phyloP scores from a whole-genome alignment of 2,797 vertebrate genomes.

The Sebastes iracundus region DNA sequence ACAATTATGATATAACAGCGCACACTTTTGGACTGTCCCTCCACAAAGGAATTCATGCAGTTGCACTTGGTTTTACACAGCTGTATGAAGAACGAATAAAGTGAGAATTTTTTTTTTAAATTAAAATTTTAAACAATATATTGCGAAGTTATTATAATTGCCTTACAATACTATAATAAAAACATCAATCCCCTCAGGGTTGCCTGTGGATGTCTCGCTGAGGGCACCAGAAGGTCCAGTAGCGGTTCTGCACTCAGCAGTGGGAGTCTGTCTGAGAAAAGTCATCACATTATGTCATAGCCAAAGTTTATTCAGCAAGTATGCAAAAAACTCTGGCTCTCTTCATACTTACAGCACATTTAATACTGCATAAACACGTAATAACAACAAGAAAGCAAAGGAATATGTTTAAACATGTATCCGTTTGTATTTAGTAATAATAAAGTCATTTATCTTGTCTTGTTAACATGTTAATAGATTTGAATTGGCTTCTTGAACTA shows the following conservation, averaged over 20 bases:
- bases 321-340: neutral
- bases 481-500: conserved; percentile 41
- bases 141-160: neutral
- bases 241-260: neutral
- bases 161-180: neutral
- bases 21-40: neutral
- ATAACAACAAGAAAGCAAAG: conserved; percentile 8
- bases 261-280: conserved; percentile 18
- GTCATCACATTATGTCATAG: conserved; percentile 10
- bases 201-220: neutral
- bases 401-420: conserved; percentile 27
- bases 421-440: conserved; percentile 23
- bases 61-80: neutral
- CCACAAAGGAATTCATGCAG: neutral
- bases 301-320: conserved; percentile 44
- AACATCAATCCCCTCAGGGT: neutral
- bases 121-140: neutral
- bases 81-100: neutral
- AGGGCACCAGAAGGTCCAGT: neutral
- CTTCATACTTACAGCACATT: neutral
- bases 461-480: conserved; percentile 40
- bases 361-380: conserved; percentile 2
- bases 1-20: neutral
- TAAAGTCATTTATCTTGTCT: conserved; percentile 27
- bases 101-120: neutral